phyloP scores from a whole-genome alignment of 2,797 vertebrate species.

The Anguilla obscura region DNA sequence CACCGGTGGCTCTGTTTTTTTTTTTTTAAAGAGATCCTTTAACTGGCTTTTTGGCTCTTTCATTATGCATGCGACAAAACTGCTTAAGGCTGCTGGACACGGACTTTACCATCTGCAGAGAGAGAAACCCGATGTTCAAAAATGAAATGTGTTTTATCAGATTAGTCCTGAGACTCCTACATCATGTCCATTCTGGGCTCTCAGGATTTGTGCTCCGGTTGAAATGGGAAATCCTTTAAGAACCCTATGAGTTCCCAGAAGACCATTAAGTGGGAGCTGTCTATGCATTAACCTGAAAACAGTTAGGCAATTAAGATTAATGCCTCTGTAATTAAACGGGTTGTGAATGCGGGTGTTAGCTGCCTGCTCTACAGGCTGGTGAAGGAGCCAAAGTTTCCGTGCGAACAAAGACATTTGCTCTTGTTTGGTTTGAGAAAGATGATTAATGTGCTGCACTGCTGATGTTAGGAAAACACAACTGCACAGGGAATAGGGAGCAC shows the following conservation, averaged over 20 bases:
- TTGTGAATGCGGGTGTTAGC: neutral
- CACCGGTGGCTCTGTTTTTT: neutral
- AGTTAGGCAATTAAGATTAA: slow-evolving; percentile 2
- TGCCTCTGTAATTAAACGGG: neutral
- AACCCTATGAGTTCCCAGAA: slow-evolving; percentile 10
- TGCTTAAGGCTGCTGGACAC: neutral
- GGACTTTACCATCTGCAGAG: neutral
- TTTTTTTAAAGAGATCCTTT: slow-evolving; percentile 10
- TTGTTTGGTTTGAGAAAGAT: neutral
- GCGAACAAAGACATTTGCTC: neutral
- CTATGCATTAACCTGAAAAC: slow-evolving; percentile 14
- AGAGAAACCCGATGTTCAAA: neutral
- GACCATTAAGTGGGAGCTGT: neutral
- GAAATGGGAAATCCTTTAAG: slow-evolving; percentile 1
- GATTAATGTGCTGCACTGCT: neutral
- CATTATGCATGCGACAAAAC: neutral
- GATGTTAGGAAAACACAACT: slow-evolving; percentile 2
- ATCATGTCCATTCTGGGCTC: neutral
- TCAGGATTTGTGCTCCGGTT: neutral
- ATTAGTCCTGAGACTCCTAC: neutral
- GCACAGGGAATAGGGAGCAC: neutral
- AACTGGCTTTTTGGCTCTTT: neutral
- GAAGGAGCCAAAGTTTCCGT: slow-evolving; percentile 7
- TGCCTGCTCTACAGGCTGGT: neutral
- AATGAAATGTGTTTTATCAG: neutral